phyloP scores from a whole-genome alignment of 2,113 vertebrate genomes.

The Cepphus grylle region DNA sequence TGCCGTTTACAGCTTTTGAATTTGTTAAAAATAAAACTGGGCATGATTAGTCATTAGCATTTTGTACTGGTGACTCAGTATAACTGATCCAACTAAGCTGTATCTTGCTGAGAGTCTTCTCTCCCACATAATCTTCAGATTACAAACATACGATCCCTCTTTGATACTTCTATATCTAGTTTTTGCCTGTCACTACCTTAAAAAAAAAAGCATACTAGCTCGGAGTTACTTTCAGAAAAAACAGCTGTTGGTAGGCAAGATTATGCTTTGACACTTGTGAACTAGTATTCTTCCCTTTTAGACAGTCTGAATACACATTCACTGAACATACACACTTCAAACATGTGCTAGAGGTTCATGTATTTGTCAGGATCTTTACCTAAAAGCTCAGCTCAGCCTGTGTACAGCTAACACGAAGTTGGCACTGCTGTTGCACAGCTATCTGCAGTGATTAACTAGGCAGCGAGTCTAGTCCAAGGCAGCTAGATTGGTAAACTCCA shows the following conservation, averaged over 20 bases:
- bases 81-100: background rate
- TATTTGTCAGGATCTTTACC: background rate
- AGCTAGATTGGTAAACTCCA: background rate
- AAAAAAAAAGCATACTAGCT: background rate
- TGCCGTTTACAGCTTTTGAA: background rate
- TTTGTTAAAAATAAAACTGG: background rate
- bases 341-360: background rate
- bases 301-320: background rate
- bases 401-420: background rate
- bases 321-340: background rate
- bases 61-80: background rate
- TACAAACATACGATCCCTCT: background rate
- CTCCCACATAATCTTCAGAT: background rate
- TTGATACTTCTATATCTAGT: background rate
- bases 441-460: background rate
- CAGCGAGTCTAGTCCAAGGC: background rate
- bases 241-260: background rate
- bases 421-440: background rate
- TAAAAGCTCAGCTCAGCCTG: background rate
- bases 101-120: background rate
- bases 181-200: background rate
- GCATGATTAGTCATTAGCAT: background rate
- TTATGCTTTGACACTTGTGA: background rate
- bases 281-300: background rate
- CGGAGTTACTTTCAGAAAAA: background rate